A percentile compares a stretch with the other conserved stretches of the same genome.
These are phyloP conservation scores for Dendrocincla tyrannina DNA, from an alignment of 2,797 vertebrate genomes.

Conservation along the genomic window DNA sequence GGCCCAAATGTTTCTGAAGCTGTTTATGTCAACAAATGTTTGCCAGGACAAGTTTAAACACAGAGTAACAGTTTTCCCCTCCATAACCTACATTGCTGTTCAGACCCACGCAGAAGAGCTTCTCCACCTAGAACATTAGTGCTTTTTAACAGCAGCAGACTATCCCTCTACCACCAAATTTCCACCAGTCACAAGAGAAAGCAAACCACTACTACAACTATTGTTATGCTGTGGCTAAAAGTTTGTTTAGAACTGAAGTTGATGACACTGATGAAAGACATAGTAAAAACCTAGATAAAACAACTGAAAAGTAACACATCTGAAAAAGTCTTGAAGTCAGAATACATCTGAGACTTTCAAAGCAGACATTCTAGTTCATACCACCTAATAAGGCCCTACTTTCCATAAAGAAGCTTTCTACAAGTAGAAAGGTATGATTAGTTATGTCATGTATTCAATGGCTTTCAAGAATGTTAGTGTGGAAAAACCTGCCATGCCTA, in stretches of 20 bases:
- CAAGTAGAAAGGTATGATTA: not conserved
- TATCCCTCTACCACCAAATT: not conserved
- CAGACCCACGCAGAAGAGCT: not conserved
- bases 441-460: not conserved
- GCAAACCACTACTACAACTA: not conserved
- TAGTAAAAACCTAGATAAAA: not conserved
- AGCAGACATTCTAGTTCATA: not conserved
- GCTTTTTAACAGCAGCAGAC: not conserved
- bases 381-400: not conserved
- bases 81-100: not conserved
- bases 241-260: not conserved
- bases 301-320: not conserved
- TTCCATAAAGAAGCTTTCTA: not conserved
- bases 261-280: not conserved
- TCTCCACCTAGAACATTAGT: not conserved
- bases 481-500: not conserved
- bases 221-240: not conserved
- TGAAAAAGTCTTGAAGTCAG: not conserved
- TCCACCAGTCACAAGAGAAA: not conserved
- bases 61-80: not conserved
- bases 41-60: not conserved
- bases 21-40: conserved; percentile 1
- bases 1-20: conserved; percentile 22
- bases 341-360: not conserved
- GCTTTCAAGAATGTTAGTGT: not conserved